A percentile compares a stretch with the other conserved stretches of the same genome.
These are phyloP conservation scores for Papilio gigon DNA, from an alignment of 2,888 invertebrate species.

Conservation along the genomic window DNA sequence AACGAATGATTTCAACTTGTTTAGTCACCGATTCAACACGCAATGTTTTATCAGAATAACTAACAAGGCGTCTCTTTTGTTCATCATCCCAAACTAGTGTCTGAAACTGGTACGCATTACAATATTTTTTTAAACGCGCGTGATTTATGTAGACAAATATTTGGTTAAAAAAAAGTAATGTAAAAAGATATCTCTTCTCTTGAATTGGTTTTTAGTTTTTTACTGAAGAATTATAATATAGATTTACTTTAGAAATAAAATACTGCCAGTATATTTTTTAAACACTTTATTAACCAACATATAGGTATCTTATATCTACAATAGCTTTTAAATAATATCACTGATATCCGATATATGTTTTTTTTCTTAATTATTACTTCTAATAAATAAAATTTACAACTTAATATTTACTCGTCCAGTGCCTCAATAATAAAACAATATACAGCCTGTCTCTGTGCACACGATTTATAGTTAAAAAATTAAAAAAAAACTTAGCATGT, in stretches of 20 bases:
- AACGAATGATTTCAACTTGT: constrained; percentile 3
- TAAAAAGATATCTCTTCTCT: too few relatives aligned
- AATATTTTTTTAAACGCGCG: too few relatives aligned
- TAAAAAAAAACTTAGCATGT: not conserved
- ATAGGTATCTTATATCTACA: constrained; percentile 54
- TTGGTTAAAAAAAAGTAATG: not conserved
- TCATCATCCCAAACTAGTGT: not conserved
- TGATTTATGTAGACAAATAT: too few relatives aligned
- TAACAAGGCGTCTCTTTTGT: not conserved
- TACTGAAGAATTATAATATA: too few relatives aligned
- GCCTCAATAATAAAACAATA: not conserved
- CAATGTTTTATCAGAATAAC: not conserved
- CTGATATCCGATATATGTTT: constrained; percentile 73
- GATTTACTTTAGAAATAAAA: too few relatives aligned
- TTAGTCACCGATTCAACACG: not conserved
- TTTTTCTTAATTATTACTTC: constrained; percentile 49
- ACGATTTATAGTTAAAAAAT: not conserved
- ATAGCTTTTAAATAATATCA: constrained; percentile 62
- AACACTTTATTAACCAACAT: constrained; percentile 66
- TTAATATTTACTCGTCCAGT: not conserved
- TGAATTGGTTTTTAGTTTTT: too few relatives aligned
- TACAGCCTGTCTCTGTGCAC: not conserved
- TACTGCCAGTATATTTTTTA: too few relatives aligned
- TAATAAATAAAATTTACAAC: constrained; percentile 52
- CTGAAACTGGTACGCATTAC: too few relatives aligned